These are phyloP conservation scores for Bombus waltoni DNA, from an alignment of 1,140 invertebrate genomes.

Conservation along the genomic window DNA sequence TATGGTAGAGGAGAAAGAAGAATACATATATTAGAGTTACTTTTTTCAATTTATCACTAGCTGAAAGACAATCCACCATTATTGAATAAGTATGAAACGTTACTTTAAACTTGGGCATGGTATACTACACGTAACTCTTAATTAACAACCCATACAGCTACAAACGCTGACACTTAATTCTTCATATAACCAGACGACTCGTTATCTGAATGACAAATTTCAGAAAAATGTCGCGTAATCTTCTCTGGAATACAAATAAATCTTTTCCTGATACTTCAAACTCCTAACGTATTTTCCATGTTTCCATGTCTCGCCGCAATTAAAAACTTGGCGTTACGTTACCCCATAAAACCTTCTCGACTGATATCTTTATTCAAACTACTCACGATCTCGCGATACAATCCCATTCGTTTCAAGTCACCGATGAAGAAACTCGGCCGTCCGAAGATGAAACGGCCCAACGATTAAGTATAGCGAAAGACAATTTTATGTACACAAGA, in stretches of 20 bases:
- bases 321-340: not conserved
- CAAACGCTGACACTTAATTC: not conserved
- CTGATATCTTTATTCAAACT: not conserved
- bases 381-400: not conserved
- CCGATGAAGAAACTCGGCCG: not conserved
- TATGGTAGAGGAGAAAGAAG: too few relatives aligned
- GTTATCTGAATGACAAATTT: too few relatives aligned
- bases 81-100: too few relatives aligned
- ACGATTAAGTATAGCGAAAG: too few relatives aligned
- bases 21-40: too few relatives aligned
- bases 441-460: not conserved
- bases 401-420: not conserved
- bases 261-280: not conserved
- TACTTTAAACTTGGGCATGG: too few relatives aligned
- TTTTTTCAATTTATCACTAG: too few relatives aligned
- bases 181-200: too few relatives aligned
- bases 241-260: not conserved
- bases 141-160: not conserved
- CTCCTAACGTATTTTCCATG: not conserved
- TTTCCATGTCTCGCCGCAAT: not conserved
- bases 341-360: not conserved
- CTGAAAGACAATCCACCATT: too few relatives aligned
- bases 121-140: too few relatives aligned
- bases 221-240: not conserved
- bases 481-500: too few relatives aligned